phyloP scores from a whole-genome alignment of 2,113 vertebrate genomes.

The Irena cyanogastra region DNA sequence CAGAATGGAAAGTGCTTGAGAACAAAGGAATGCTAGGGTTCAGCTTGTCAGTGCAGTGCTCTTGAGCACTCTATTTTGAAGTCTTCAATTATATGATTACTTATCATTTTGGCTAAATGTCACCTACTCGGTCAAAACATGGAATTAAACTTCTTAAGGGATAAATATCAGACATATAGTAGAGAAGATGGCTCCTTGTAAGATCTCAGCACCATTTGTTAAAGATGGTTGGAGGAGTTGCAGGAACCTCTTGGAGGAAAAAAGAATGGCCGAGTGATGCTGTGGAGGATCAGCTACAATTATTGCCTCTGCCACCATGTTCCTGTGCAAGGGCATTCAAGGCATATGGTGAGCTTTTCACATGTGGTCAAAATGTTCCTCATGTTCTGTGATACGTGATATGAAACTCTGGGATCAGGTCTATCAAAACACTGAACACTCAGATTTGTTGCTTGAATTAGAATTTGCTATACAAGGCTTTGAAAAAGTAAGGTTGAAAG shows the following conservation, averaged over 20 bases:
- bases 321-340: background rate
- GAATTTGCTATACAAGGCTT: background rate
- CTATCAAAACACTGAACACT: background rate
- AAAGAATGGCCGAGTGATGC: background rate
- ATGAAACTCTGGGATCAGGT: background rate
- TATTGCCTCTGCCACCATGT: background rate
- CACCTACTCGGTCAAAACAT: background rate
- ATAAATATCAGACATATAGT: background rate
- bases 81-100: background rate
- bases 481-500: background rate
- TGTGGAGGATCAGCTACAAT: background rate
- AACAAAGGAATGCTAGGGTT: background rate
- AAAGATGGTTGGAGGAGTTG: background rate
- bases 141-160: background rate
- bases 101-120: background rate
- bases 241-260: background rate
- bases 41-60: background rate
- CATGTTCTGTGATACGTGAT: background rate
- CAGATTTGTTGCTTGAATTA: background rate
- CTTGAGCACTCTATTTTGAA: background rate
- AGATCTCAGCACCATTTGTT: background rate
- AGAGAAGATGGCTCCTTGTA: background rate
- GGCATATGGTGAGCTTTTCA: background rate
- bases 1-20: background rate
- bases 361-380: background rate